Base-by-base conservation (phyloP, 2,113 vertebrate genomes). In the Oryzias woworae region DNA sequence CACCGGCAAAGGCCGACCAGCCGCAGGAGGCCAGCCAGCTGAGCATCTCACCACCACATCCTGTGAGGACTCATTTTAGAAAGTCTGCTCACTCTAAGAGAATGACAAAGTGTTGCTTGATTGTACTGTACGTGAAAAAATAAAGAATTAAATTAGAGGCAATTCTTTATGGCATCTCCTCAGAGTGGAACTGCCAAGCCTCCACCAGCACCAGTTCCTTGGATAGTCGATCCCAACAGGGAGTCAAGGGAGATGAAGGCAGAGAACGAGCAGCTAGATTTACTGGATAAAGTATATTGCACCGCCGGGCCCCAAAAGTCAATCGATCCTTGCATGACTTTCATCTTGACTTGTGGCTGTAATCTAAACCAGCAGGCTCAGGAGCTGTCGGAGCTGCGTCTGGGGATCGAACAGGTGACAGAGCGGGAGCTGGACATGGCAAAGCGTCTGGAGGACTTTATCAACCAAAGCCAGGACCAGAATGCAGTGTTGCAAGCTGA, bases 361-460 rank as follows among this genome's bases (percentile, higher is more conserved):
- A 0, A 31, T 47, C 22, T 13, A 18, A 17, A 17, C 17, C 75
- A 94, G 93, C 92, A 93, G 2, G 74, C 85, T 24, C 76, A 88
- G 28, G 92, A 93, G 74, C 74, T 93, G 56, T 85, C 77, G 0
- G 90, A 92, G 77, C 85, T 93, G 13, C 87, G 90, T 8, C 55
- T 84, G 28, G 87, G 88, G 1, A 76, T 93, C 53, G 92, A 93
- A 58, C 89, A 91, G 76, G 91, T 92, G 58, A 91, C 92, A 0
- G 92, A 92, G 63, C 80, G 89, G 0, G 92, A 93, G 76, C 78
- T 93, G 77, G 92, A 92, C 73, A 90, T 92, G 92, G 92, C 90
- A 12, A 92, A 92, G 26, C 89, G 92, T 4, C 70, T 93, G 60
- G 92, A 93, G 71, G 92, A 93, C 72, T 93, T 92, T 71, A 93